Conservation (phyloP, 2,888 invertebrate genomes). For the Pasiphila rectangulata region DNA sequence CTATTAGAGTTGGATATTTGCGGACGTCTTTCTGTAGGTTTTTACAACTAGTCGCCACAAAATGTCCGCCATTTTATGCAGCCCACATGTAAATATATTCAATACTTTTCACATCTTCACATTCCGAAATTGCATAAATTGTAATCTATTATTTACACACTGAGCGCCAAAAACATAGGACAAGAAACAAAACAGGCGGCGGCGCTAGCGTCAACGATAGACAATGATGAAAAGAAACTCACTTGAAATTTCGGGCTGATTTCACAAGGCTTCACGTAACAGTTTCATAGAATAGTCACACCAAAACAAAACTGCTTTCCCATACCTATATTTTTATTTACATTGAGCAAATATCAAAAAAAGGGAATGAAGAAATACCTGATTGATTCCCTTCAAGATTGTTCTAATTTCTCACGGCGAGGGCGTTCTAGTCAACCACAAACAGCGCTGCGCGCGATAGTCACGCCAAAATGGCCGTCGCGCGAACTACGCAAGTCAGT, state of each 20-base stretch:
- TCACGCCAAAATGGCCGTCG: conserved; percentile 63
- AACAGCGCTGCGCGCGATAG: conserved; percentile 55
- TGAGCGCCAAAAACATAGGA: conserved; percentile 17
- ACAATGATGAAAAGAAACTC: conserved; percentile 24
- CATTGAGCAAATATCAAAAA: neutral
- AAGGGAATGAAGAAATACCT: conserved; percentile 32
- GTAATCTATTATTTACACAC: conserved; percentile 7
- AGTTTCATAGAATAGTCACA: too few relatives aligned
- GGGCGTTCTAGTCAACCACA: conserved; percentile 73
- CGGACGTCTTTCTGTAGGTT: too few relatives aligned
- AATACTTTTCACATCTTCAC: too few relatives aligned
- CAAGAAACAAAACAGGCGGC: conserved; percentile 41
- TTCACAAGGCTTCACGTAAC: conserved; percentile 27
- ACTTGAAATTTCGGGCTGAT: conserved; percentile 21
- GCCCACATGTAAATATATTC: too few relatives aligned
- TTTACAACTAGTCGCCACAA: conserved; percentile 5
- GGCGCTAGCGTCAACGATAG: conserved; percentile 68
- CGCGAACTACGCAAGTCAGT: conserved; percentile 3
- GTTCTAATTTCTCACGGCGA: conserved; percentile 65
- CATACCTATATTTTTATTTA: too few relatives aligned
- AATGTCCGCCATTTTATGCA: conserved; percentile 40
- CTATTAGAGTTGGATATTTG: too few relatives aligned
- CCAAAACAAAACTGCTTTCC: conserved; percentile 5
- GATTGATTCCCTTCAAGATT: conserved; percentile 22
- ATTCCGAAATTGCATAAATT: neutral